Evolutionary conservation across 2,888 invertebrate species (phyloP), one percentile per base, ranked within the genome.

Genomic region (Lamellibrachia satsuma): DNA sequence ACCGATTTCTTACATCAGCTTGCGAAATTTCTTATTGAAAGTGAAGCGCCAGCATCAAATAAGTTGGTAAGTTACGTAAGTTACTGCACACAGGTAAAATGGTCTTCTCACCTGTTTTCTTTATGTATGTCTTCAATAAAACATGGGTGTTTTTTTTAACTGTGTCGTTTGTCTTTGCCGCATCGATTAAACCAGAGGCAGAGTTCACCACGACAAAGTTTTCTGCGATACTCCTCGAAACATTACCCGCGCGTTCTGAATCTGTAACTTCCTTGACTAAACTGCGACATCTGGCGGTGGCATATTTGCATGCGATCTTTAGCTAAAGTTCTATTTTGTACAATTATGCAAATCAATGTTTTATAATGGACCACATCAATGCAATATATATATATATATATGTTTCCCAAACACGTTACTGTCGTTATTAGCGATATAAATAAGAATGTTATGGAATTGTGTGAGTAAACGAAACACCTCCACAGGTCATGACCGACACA

Each of bases 271-370:
- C 39, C 39, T 75, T 22, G 75, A 75, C 75, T 75, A 75, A 75
- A 75, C 75, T 75, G 75, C 75, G 75, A 75, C 75, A 75, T 75
- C 75, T 75, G 75, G 75, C 75, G 75, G 22, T 75, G 75, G 22
- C 75, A 75, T n/a, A 75, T 75, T 11, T 22, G 75, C 75, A 22
- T 75, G 75, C 15, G 22, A 75, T 15, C 22, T 22, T 75, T 15
- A 22, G 22, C 6, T 75, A 75, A 75, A 22, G 15, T 6, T 75
- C 75, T 75, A n/a, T 75, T 75, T 9, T 75, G 22, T 75, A 22
- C n/a, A 22, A 15, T 75, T n/a, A 75, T 75, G 75, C 75, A 75
- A 11, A 75, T 22, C n/a, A 39, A 39, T 75, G n/a, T 75, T 75
- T 6, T 22, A 22, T 75, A 75, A 75, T 75, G 22, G 75, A 75